Evolutionary conservation across 2,113 vertebrate genomes (phyloP).

Genomic region (Turnix velox): DNA sequence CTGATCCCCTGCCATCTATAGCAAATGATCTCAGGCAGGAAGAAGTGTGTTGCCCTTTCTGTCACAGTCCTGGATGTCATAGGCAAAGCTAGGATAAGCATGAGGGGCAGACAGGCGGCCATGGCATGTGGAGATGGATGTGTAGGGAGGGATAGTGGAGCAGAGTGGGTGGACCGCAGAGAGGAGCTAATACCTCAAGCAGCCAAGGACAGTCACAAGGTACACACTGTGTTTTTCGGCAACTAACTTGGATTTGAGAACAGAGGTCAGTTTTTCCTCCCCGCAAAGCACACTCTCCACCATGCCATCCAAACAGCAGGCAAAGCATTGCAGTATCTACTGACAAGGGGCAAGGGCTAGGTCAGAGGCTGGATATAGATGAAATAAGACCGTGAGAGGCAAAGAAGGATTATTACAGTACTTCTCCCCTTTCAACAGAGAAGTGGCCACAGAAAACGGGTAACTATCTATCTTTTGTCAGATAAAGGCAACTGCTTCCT

Average conservation of each 20-base stretch:
- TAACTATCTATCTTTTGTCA: neutral
- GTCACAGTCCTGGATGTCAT: neutral
- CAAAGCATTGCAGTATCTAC: neutral
- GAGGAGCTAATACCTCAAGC: rapidly evolving
- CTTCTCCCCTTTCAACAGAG: neutral
- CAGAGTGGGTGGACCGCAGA: neutral
- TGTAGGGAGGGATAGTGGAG: neutral
- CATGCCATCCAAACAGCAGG: neutral
- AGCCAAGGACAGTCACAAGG: neutral
- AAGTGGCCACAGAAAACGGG: neutral
- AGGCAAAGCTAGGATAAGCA: neutral
- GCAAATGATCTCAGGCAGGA: neutral
- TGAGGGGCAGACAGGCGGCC: neutral
- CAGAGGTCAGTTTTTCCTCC: neutral
- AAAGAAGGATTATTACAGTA: neutral
- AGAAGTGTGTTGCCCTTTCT: neutral
- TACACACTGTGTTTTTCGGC: neutral
- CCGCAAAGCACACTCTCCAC: neutral
- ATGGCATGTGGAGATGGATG: neutral
- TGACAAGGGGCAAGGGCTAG: neutral
- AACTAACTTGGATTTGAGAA: neutral
- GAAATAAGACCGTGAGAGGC: neutral
- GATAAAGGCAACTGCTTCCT: neutral
- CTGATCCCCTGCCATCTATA: neutral
- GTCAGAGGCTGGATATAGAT: neutral